Evolutionary conservation across 37 sponge, comb jelly and placozoan genomes (phyloP), one percentile per base, ranked within the genome.

Genomic region (Tethya wilhelma): DNA sequence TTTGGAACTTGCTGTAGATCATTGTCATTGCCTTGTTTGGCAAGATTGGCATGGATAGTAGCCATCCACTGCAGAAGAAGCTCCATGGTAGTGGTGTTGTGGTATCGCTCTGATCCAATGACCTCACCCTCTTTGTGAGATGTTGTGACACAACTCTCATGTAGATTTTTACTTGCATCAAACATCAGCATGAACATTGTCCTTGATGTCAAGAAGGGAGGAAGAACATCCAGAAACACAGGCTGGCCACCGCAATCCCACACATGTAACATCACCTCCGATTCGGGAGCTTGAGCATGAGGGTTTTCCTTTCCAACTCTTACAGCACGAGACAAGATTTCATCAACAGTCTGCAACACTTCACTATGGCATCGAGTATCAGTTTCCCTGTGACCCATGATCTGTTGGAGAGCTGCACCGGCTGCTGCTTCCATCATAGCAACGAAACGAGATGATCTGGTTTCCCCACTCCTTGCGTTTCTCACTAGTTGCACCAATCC

Each of bases 171-270:
- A 23, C 77, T 37, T 36, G 83, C 79, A 78, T 89, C 73, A 71
- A 83, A 89, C 36, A 82, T 33, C 30, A 89, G 79, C 38, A 89
- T n/a, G 41, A 82, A 78, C 46, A 79, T 65, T 9, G 87, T 79
- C 3, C 74, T 62, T 20, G 80, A 59, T 29, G 81, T 80, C 4
- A 82, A 65, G 72, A 89, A 89, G 11, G 79, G 67, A 33, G 89
- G 78, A 53, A 82, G 55, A 33, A 89, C 44, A 58, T 69, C 78
- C 4, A 82, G 78, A 34, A 89, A 89, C 6, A 77, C 73, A 26
- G 53, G 66, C 26, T 82, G 89, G 23, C 89, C 89, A 56, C 89
- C 89, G 82, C 89, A 77, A 44, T 89, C 89, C 88, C 88, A 88
- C 25, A 81, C 32, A 65, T 75, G 56, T 26, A 87, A n/a, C 28